Evolutionary conservation across 64 coral and sea anemone species (phyloP).

Genomic region (Pocillopora verrucosa): DNA sequence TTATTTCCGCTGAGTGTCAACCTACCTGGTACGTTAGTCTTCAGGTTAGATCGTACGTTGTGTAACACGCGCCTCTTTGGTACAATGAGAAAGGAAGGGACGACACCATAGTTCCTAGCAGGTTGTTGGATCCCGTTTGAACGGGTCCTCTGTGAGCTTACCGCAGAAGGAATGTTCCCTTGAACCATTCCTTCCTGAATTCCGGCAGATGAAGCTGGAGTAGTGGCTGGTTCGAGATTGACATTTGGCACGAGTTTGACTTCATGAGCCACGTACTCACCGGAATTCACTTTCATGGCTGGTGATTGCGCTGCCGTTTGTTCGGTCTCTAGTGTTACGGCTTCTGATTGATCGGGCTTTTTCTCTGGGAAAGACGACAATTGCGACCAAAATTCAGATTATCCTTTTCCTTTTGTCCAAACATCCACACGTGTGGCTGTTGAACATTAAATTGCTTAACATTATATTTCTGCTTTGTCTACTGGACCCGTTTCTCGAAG

Average conservation of each 20-base stretch:
- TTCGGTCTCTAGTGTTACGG: neutral
- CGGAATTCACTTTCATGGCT: neutral
- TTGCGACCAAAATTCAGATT: no score
- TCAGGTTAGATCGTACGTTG: slow-evolving; percentile 21
- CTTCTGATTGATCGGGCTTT: neutral
- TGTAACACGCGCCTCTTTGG: neutral
- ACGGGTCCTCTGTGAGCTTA: neutral
- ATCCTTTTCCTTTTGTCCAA: no score
- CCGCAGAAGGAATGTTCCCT: neutral
- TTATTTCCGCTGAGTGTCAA: neutral
- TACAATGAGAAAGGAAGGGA: slow-evolving; percentile 22
- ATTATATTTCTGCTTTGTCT: no score
- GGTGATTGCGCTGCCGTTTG: neutral
- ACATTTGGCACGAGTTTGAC: neutral
- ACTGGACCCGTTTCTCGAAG: no score
- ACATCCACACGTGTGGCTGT: no score
- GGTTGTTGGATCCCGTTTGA: neutral
- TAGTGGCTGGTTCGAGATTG: neutral
- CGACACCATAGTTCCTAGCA: neutral
- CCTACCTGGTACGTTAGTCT: neutral
- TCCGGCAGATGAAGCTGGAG: neutral
- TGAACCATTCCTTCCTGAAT: neutral
- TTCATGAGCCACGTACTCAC: slow-evolving; percentile 25
- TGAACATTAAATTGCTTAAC: no score
- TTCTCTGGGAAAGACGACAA: neutral